Evolutionary conservation across 1,140 invertebrate species (phyloP), one percentile per base, ranked within the genome.

Genomic region (Drosophila littoralis): DNA sequence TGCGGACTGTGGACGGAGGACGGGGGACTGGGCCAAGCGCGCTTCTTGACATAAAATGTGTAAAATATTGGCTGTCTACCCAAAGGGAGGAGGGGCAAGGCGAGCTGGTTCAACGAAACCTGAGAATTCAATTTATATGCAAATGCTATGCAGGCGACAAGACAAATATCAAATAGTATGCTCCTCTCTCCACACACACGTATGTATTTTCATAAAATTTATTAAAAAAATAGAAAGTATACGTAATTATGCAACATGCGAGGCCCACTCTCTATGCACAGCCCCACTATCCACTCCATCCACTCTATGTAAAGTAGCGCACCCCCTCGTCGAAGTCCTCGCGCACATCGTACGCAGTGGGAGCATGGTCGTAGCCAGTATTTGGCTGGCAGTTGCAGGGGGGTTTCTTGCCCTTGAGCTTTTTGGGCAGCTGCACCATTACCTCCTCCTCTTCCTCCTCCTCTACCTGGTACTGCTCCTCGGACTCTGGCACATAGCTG

Each of bases 121-220:
- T 63, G 82, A 43, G 79, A 86, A 83, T 88, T 88, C 83, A 83
- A 88, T 88, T 88, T 88, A 88, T 88, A 88, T 88, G 83, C 84
- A 88, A 88, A 88, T 88, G 61, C 75, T 89, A 88, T 88, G 84
- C 82, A 71, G 76, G 75, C 70, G 54, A 45, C 58, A 81, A 76
- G 83, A 81, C 81, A 77, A 77, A 79, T 71, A 77, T 60, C 12
- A 75, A 13, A 75, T 57, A 69, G 55, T 61, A 45, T 48, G n/a
- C 40, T 22, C 15, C 36, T 9, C 15, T 9, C 45, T 43, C 43
- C 42, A 48, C 55, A 15, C 13, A 35, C 42, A 59, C 42, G 51
- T 55, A 82, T 64, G 64, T 67, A 76, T 89, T 88, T 88, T 88
- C 79, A 88, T 83, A 73, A 86, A 74, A 83, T 86, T 88, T 88